Conservation (phyloP, 2,113 vertebrate species). For the Gymnorhina tibicen region DNA sequence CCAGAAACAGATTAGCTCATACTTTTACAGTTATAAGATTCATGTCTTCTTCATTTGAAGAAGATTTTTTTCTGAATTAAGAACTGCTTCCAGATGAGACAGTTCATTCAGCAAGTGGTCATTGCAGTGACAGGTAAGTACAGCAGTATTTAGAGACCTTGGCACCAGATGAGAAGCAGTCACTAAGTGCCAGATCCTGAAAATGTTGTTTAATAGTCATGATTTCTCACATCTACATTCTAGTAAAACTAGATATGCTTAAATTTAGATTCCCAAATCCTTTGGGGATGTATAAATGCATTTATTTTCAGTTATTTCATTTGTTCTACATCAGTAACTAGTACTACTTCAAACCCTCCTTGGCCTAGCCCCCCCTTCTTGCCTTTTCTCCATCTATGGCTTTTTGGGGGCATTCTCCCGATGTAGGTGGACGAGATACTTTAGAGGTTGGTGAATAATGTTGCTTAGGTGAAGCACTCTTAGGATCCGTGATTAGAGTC, state of each 20-base stretch:
- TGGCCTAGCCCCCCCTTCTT: neutral
- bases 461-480: conserved; percentile 71
- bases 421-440: conserved; percentile 63
- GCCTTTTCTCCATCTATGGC: conserved; percentile 78
- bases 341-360: neutral
- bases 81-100: neutral
- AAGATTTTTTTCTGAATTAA: neutral
- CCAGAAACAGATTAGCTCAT: neutral
- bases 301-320: neutral
- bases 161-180: neutral
- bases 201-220: neutral
- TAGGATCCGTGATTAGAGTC: conserved; percentile 41
- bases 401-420: conserved; percentile 77
- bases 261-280: neutral
- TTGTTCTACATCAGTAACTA: neutral
- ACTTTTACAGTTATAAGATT: neutral
- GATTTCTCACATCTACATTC: neutral
- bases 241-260: neutral
- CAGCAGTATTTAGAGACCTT: neutral
- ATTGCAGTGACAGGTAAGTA: neutral
- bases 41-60: neutral
- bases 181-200: neutral
- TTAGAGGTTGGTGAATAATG: conserved; percentile 68
- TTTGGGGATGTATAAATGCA: accelerated
- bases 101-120: neutral